Evolutionary conservation across 1,140 invertebrate genomes (phyloP).

Genomic region (Zophobas morio): DNA sequence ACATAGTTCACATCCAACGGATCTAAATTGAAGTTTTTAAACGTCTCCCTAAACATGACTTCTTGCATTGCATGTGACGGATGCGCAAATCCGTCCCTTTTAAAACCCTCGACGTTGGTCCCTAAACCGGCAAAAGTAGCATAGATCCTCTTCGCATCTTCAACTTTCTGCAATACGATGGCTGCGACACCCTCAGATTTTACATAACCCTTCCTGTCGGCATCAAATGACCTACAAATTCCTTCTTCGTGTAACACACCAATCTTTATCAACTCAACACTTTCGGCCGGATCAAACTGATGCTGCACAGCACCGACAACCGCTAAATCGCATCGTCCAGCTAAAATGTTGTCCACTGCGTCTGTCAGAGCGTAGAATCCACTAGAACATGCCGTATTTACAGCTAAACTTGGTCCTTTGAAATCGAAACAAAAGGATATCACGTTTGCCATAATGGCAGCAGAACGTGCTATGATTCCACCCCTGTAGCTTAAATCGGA

Average conservation of each 20-base stretch:
- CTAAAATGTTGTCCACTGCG: constrained; percentile 77
- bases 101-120: constrained; percentile 71
- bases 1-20: constrained; percentile 66
- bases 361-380: constrained; percentile 80
- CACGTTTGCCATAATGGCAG: constrained; percentile 70
- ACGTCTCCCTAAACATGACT: constrained; percentile 72
- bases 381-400: constrained; percentile 88
- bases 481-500: constrained; percentile 11
- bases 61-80: constrained; percentile 71
- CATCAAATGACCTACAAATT: constrained; percentile 76
- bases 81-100: constrained; percentile 73
- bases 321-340: constrained; percentile 81
- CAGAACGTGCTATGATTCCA: constrained; percentile 32
- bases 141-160: constrained; percentile 72
- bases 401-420: constrained; percentile 80
- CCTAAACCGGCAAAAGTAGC: constrained; percentile 73
- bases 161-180: constrained; percentile 72
- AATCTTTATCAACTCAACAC: constrained; percentile 67
- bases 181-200: constrained; percentile 74
- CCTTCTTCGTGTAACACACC: constrained; percentile 75
- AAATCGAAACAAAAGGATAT: constrained; percentile 73
- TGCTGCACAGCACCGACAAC: constrained; percentile 81
- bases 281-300: constrained; percentile 65
- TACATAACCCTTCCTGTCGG: constrained; percentile 74
- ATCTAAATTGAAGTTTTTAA: constrained; percentile 73